A percentile compares a stretch with the other conserved stretches of the same genome.
Evolutionary conservation across 1,140 invertebrate species (phyloP).

Genomic region (Pseudachorutes palmiensis): DNA sequence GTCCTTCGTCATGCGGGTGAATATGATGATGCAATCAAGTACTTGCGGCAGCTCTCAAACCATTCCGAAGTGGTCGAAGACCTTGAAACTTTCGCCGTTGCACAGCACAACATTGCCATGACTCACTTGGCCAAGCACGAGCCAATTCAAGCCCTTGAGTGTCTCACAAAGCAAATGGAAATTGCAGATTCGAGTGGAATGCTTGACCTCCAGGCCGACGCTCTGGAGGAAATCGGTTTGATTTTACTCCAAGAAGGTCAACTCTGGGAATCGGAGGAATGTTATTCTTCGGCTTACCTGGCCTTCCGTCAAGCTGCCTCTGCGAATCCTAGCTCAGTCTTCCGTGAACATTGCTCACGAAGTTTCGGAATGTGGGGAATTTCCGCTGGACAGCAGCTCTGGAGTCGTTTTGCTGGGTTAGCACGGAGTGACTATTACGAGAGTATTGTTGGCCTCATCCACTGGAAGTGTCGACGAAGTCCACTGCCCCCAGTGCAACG

Average conservation of each 20-base stretch:
- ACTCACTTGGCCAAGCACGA: conserved; percentile 12
- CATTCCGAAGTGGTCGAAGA: conserved; percentile 20
- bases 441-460: not conserved
- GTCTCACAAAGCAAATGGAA: conserved; percentile 17
- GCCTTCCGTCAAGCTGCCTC: not conserved
- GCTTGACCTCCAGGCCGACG: conserved; percentile 11
- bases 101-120: conserved; percentile 22
- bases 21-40: conserved; percentile 23
- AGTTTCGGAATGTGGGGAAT: conserved; percentile 20
- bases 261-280: conserved; percentile 29
- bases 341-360: not conserved
- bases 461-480: conserved; percentile 7
- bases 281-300: conserved; percentile 12
- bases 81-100: conserved; percentile 12
- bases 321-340: too few species aligned
- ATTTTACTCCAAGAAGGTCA: conserved; percentile 25
- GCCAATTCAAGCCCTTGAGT: conserved; percentile 12
- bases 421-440: not conserved
- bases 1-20: conserved; percentile 21
- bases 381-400: conserved; percentile 24
- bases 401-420: conserved; percentile 20
- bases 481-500: not conserved
- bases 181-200: not conserved
- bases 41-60: conserved; percentile 21
- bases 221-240: conserved; percentile 18